A percentile compares a stretch with the other conserved stretches of the same genome.
Conservation (phyloP, 2,888 invertebrate genomes). For the Willowsia nigromaculata region DNA sequence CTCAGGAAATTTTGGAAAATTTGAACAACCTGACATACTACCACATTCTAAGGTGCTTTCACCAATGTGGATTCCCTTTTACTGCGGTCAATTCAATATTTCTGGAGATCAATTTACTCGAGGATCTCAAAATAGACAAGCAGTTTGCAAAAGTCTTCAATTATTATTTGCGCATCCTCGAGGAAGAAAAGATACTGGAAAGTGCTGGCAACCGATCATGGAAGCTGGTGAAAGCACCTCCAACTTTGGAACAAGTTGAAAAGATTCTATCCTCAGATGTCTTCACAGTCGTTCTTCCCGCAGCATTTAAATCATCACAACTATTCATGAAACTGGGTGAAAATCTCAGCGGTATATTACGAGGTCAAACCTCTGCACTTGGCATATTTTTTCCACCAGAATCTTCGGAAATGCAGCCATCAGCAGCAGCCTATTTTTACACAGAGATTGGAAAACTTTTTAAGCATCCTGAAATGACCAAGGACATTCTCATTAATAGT, state of each 20-base stretch:
- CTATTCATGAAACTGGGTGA: not conserved
- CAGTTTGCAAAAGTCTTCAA: not conserved
- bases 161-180: not conserved
- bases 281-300: not conserved
- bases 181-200: not conserved
- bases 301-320: not conserved
- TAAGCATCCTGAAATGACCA: no score
- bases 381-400: conserved; percentile 48
- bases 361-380: conserved; percentile 15
- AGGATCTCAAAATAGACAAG: not conserved
- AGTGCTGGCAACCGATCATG: not conserved
- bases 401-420: not conserved
- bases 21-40: no score
- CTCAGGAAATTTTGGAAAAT: no score
- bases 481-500: no score
- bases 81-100: not conserved
- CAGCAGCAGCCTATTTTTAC: conserved; percentile 23
- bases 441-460: not conserved
- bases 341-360: not conserved
- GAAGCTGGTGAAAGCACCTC: not conserved
- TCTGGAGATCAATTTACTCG: no score
- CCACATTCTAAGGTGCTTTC: not conserved
- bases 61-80: conserved; percentile 12
- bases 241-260: not conserved
- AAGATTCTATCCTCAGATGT: not conserved